phyloP scores from a whole-genome alignment of 2,113 vertebrate genomes.

The Quiscalus mexicanus region DNA sequence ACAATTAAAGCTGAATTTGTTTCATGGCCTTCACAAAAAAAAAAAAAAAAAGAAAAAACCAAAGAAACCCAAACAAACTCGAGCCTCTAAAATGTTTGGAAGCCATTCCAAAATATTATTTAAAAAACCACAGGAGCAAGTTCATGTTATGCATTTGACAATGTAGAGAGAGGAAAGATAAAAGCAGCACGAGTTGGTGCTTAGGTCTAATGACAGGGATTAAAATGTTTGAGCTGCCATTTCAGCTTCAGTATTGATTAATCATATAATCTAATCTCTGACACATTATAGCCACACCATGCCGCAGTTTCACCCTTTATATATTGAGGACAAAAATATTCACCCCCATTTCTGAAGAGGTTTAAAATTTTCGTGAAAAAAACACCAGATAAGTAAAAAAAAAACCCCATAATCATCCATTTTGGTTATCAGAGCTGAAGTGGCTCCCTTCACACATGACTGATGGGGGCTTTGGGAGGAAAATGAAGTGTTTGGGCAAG shows the following conservation, averaged over 20 bases:
- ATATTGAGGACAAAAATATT: not conserved
- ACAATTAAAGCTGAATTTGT: not conserved
- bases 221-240: not conserved
- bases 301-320: not conserved
- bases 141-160: not conserved
- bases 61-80: not conserved
- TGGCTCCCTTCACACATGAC: not conserved
- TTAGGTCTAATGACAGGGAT: not conserved
- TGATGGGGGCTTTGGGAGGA: not conserved
- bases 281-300: accelerated
- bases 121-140: not conserved
- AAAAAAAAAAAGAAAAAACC: no score
- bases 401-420: not conserved
- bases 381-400: not conserved
- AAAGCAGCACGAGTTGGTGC: not conserved
- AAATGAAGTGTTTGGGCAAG: not conserved
- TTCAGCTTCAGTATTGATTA: not conserved
- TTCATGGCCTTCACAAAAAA: not conserved
- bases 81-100: not conserved
- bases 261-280: not conserved
- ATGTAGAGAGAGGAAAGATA: not conserved
- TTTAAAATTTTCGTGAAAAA: not conserved
- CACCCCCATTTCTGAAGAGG: not conserved
- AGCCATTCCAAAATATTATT: not conserved
- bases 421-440: not conserved